A percentile compares a stretch with the other conserved stretches of the same genome.
phyloP scores from a whole-genome alignment of 2,888 invertebrate genomes.

The Noctua fimbriata region DNA sequence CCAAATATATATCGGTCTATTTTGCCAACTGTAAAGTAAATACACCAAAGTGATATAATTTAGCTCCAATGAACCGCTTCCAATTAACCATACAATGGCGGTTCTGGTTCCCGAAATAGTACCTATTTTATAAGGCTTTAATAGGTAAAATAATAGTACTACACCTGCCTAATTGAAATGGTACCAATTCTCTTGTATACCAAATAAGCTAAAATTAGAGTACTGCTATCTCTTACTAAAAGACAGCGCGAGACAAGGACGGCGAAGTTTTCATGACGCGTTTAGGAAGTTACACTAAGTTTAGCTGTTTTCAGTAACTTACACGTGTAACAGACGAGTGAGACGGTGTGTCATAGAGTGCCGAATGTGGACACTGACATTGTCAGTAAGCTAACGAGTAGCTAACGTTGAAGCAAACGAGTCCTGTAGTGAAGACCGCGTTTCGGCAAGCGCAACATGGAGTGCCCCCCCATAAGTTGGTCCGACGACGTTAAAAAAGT shows the following conservation, averaged over 20 bases:
- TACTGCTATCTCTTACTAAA: neutral
- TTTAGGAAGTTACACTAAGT: neutral
- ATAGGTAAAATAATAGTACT: neutral
- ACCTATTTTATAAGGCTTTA: neutral
- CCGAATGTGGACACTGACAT: neutral
- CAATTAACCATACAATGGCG: conserved; percentile 32
- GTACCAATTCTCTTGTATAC: neutral
- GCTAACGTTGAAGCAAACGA: neutral
- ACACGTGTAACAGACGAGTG: neutral
- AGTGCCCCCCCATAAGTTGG: neutral
- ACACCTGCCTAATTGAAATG: neutral
- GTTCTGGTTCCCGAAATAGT: conserved; percentile 4
- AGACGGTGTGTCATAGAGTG: neutral
- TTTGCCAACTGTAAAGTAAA: conserved; percentile 18
- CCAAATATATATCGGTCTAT: conserved; percentile 5
- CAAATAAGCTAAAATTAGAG: neutral
- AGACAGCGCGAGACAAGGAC: neutral
- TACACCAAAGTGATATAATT: conserved; percentile 10
- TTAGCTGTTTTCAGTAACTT: neutral
- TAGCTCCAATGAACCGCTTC: conserved; percentile 3
- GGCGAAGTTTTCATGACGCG: neutral
- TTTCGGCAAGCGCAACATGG: neutral
- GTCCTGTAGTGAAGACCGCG: neutral
- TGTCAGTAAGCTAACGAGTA: neutral
- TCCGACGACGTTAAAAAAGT: neutral